Percentiles rank a stretch among this genome's conserved stretches.
Conservation (phyloP, 2,797 vertebrate genomes). For the Lerista edwardsae region DNA sequence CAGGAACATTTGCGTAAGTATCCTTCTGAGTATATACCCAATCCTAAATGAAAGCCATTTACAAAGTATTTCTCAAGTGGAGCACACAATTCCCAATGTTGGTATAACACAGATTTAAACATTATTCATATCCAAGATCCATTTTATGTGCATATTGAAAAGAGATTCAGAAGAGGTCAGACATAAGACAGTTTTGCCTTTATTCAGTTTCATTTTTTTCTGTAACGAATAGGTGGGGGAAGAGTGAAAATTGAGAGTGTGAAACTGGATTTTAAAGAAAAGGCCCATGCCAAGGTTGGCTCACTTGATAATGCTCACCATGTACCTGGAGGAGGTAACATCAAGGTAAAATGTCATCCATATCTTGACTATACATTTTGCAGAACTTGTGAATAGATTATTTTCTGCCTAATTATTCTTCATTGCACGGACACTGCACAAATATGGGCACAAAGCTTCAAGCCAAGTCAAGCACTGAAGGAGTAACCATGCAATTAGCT, state of each 20-base stretch:
- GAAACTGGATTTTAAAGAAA: slow-evolving; percentile 99
- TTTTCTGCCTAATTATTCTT: not conserved
- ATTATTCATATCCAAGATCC: not conserved
- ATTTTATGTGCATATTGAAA: accelerated
- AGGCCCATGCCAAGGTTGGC: slow-evolving; percentile 97
- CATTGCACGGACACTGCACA: not conserved
- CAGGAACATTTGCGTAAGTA: not conserved
- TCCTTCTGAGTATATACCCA: not conserved
- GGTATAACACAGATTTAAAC: too few species aligned
- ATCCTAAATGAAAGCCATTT: not conserved
- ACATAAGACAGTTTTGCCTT: not conserved
- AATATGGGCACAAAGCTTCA: not conserved
- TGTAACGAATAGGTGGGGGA: slow-evolving; percentile 86
- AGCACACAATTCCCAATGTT: not conserved
- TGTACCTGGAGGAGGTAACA: slow-evolving; percentile 87
- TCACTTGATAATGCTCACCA: slow-evolving; percentile 96
- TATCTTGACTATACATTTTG: not conserved
- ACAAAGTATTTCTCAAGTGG: not conserved
- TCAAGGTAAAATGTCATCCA: slow-evolving; percentile 80
- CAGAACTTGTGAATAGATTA: not conserved
- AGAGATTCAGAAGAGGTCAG: not conserved
- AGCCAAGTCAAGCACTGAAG: not conserved
- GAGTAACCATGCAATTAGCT: not conserved
- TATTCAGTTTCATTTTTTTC: slow-evolving; percentile 39
- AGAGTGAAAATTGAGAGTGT: slow-evolving; percentile 95